Conservation (phyloP, 2,797 vertebrate genomes). For the Brotula barbata region DNA sequence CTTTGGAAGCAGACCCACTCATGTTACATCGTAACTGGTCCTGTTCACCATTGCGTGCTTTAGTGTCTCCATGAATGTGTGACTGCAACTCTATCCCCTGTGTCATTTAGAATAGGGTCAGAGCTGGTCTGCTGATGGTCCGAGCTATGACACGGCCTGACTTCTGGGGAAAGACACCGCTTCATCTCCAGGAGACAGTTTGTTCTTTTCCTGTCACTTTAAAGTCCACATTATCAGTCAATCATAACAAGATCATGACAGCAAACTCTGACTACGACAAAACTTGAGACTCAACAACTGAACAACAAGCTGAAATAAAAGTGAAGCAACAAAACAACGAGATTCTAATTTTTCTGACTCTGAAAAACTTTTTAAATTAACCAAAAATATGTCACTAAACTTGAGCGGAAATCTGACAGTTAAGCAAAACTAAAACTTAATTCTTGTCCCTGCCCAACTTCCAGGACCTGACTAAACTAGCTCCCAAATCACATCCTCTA, state of each 20-base stretch:
- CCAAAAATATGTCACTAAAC: too few species aligned
- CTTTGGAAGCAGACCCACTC: slow-evolving; percentile 49
- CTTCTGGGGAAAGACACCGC: not conserved
- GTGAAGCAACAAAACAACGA: too few species aligned
- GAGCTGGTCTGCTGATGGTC: slow-evolving; percentile 14
- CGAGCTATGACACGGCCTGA: slow-evolving; percentile 9
- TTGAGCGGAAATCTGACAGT: too few species aligned
- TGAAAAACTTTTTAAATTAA: too few species aligned
- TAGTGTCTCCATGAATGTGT: slow-evolving; percentile 53
- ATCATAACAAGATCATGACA: not conserved
- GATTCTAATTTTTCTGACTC: too few species aligned
- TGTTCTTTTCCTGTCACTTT: slow-evolving; percentile 6
- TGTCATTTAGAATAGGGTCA: slow-evolving; percentile 61
- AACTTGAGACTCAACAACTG: too few species aligned
- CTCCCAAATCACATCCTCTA: not conserved
- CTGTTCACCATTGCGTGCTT: slow-evolving; percentile 40
- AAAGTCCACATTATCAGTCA: not conserved
- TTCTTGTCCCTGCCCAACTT: too few species aligned
- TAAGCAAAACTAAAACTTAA: too few species aligned
- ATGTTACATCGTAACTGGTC: slow-evolving; percentile 51
- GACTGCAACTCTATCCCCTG: slow-evolving; percentile 60
- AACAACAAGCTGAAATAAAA: too few species aligned
- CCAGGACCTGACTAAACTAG: too few species aligned
- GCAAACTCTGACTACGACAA: not conserved
- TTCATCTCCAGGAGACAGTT: slow-evolving; percentile 2